Percentiles rank a stretch among this genome's conserved stretches.
These are phyloP conservation scores for Arion vulgaris DNA, from an alignment of 1,140 invertebrate genomes.

Conservation along the genomic window DNA sequence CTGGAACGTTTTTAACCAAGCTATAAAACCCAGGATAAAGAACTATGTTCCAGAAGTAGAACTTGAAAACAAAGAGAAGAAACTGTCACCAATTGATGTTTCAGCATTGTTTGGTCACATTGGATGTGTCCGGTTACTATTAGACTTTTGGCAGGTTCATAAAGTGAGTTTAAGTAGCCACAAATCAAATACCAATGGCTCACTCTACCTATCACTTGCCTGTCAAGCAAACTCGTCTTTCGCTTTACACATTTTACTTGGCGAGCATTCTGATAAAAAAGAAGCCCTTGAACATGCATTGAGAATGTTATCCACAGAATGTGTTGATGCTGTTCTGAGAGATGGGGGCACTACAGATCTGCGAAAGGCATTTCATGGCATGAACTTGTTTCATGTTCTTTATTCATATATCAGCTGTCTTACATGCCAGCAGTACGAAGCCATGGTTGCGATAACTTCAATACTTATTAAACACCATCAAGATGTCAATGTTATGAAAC, in stretches of 20 bases:
- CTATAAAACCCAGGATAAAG: slow-evolving; percentile 33
- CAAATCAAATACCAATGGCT: neutral
- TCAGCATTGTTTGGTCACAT: slow-evolving; percentile 56
- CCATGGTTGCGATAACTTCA: slow-evolving; percentile 56
- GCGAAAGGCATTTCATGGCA: slow-evolving; percentile 58
- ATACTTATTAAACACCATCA: slow-evolving; percentile 59
- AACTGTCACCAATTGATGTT: slow-evolving; percentile 54
- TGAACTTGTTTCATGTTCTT: slow-evolving; percentile 65
- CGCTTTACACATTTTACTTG: slow-evolving; percentile 55
- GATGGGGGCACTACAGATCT: slow-evolving; percentile 39
- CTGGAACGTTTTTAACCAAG: slow-evolving; percentile 28
- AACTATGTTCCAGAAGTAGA: neutral
- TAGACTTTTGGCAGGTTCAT: slow-evolving; percentile 51
- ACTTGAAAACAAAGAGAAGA: slow-evolving; percentile 10
- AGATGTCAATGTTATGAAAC: slow-evolving; percentile 48
- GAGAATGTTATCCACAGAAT: slow-evolving; percentile 55
- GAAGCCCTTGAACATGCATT: slow-evolving; percentile 54
- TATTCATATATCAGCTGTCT: slow-evolving; percentile 59
- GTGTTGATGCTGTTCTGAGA: slow-evolving; percentile 58
- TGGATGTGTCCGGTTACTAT: slow-evolving; percentile 55
- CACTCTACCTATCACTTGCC: slow-evolving; percentile 47
- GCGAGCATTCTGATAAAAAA: slow-evolving; percentile 52
- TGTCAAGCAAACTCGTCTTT: slow-evolving; percentile 59
- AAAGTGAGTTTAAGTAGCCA: neutral
- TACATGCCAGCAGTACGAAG: slow-evolving; percentile 48